Percentiles rank a stretch among this genome's conserved stretches.
Conservation (phyloP, 1,140 invertebrate genomes). For the Chymomyza costata region DNA sequence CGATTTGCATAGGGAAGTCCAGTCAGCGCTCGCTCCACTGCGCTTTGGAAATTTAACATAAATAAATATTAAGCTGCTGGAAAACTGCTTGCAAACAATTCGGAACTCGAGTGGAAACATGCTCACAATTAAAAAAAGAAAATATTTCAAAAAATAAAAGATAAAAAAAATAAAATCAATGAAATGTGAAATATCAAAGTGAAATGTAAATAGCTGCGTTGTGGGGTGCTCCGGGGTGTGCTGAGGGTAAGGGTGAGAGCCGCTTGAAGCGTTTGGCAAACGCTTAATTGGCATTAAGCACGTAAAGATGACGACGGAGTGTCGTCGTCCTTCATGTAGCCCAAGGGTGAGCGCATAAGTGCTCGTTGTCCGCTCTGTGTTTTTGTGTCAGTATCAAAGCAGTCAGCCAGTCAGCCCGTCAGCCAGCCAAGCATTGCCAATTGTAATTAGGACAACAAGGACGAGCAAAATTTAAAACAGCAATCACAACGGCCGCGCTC, state of each 20-base stretch:
- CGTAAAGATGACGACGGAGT: slow-evolving; percentile 33
- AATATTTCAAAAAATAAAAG: slow-evolving; percentile 31
- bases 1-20: background rate
- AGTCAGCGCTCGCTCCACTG: no score
- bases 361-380: no score
- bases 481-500: background rate
- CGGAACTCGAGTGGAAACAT: slow-evolving; percentile 4
- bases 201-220: slow-evolving; percentile 38
- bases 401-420: slow-evolving; percentile 1
- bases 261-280: slow-evolving; percentile 34
- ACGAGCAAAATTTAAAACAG: slow-evolving; percentile 4
- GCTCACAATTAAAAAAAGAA: slow-evolving; percentile 7
- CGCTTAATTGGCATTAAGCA: slow-evolving; percentile 68
- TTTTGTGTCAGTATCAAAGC: no score
- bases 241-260: background rate
- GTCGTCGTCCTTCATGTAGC: no score
- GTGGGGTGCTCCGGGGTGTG: background rate
- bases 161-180: slow-evolving; percentile 49
- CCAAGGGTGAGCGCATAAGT: no score
- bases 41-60: slow-evolving; percentile 7
- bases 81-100: no score
- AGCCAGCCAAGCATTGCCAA: slow-evolving; percentile 49
- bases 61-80: background rate
- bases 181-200: slow-evolving; percentile 55
- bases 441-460: slow-evolving; percentile 54